These are phyloP conservation scores for Pterocles gutturalis DNA, from an alignment of 2,113 vertebrate genomes.

Conservation along the genomic window DNA sequence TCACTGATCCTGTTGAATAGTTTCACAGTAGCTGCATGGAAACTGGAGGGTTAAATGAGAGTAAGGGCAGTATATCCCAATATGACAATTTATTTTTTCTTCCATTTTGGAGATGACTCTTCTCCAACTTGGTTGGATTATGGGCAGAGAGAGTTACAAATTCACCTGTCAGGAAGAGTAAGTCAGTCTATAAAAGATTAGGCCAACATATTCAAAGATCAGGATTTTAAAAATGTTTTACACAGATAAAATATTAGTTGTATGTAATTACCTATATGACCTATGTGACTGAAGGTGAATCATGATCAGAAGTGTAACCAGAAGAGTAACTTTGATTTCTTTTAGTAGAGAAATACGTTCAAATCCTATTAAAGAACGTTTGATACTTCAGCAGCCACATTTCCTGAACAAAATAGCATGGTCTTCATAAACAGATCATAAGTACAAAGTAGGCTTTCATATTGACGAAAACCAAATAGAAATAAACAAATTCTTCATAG, in stretches of 20 bases:
- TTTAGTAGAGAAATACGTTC: not conserved
- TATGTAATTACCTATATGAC: not conserved
- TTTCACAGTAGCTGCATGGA: not conserved
- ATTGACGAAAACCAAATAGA: not conserved
- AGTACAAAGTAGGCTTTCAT: not conserved
- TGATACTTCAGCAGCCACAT: not conserved
- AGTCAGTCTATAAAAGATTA: not conserved
- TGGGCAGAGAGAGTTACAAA: not conserved
- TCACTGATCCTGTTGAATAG: not conserved
- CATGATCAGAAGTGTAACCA: not conserved
- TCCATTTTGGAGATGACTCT: not conserved
- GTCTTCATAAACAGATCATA: not conserved
- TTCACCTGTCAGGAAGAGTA: not conserved
- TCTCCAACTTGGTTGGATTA: not conserved
- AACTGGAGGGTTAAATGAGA: not conserved
- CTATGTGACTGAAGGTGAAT: not conserved
- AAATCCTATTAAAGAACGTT: not conserved
- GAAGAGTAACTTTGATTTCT: not conserved
- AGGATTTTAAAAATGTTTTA: not conserved
- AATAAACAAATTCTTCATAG: not conserved
- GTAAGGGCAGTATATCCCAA: accelerated
- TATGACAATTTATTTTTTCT: not conserved
- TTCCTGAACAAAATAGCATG: not conserved
- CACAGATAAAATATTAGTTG: not conserved
- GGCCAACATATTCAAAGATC: not conserved